A percentile compares a stretch with the other conserved stretches of the same genome.
phyloP scores from a whole-genome alignment of 2,888 invertebrate species.

The Cylloceria caligata region DNA sequence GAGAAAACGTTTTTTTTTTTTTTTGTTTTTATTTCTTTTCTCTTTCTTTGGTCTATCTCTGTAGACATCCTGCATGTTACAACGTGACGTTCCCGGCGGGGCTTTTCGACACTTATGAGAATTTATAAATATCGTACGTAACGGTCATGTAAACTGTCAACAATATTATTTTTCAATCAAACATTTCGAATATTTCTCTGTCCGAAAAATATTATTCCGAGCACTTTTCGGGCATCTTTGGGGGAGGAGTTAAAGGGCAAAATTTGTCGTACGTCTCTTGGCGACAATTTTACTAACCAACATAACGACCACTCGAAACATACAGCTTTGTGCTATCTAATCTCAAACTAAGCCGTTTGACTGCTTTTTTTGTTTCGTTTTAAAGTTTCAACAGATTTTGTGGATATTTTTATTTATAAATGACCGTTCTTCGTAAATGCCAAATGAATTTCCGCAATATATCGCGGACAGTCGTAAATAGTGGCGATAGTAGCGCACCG shows the following conservation, averaged over 20 bases:
- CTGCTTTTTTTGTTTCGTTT: too few species aligned
- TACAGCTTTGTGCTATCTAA: neutral
- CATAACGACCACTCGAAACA: neutral
- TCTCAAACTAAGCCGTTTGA: neutral
- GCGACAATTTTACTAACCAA: neutral
- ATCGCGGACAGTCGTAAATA: neutral
- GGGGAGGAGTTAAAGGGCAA: neutral
- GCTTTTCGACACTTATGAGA: slow-evolving; percentile 1
- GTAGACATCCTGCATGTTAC: neutral
- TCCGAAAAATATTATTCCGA: neutral
- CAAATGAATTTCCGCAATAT: neutral
- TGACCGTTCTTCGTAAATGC: neutral
- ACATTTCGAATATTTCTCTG: neutral
- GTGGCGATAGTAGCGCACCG: neutral
- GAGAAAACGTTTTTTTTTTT: neutral
- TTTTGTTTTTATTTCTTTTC: neutral
- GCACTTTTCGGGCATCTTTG: neutral
- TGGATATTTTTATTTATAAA: neutral
- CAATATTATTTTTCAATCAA: neutral
- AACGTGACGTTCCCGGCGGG: neutral
- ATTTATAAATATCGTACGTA: neutral
- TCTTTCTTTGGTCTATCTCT: neutral
- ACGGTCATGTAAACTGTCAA: neutral
- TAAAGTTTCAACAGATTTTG: neutral
- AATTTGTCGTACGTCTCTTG: neutral